Evolutionary conservation across 1,140 invertebrate genomes (phyloP), one percentile per base, ranked within the genome.

Genomic region (Drosophila lowei): DNA sequence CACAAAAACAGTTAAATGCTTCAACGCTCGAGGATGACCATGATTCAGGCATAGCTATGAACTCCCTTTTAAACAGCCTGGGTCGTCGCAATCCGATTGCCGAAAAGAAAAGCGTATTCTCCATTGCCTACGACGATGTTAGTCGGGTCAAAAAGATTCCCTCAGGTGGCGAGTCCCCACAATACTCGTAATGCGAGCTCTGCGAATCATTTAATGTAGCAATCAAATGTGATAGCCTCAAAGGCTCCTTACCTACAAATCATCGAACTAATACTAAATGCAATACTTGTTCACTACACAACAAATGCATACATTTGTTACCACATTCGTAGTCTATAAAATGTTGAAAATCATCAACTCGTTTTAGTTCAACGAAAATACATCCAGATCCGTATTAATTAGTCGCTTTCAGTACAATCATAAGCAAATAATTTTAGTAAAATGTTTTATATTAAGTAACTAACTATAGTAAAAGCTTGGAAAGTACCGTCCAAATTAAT

Each of bases 91-190:
- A 96, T 79, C 95, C 96, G 48, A 94, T 97, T 64, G 93, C 97
- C 21, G 96, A 97, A 78, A 98, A 97, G 92, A 97, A 97, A 85
- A 97, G 97, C 89, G 94, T 98, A n/a, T 98, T 98, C 79, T 97
- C 97, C 1, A 98, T 98, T 72, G 96, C 97, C 2, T 98, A 98
- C 83, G 96, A 96, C 85, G 96, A 97, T 84, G 96, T 97, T 23
- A 91, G 79, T 48, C 81, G 89, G 28, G 90, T 91, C 1, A 90
- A 91, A 57, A 91, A 90, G 58, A 91, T 91, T 47, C 54, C 80
- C 54, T 91, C 90, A 21, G 91, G 90, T 18, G 90, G 90, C 48
- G 91, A 91, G 57, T 91, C 90, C 30, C 90, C 90, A 25, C 85
- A 90, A 64, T 89, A 90, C 67, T 90, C 77, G 56, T 89, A 83